Conservation (phyloP, 2,888 invertebrate genomes). For the Griposia aprilina region DNA sequence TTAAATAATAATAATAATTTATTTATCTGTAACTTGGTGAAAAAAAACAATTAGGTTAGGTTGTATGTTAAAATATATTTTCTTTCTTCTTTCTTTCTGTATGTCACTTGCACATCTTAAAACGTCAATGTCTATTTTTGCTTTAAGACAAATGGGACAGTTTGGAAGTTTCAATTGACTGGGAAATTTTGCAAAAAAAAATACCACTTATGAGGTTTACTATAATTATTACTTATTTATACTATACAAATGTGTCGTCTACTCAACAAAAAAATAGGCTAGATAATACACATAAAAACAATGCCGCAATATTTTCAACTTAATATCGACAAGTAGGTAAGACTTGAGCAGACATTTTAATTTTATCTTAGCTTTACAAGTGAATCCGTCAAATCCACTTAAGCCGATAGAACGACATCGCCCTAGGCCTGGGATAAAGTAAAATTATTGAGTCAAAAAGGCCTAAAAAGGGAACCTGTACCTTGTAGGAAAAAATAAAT, state of each 20-base stretch:
- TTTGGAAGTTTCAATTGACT: not conserved
- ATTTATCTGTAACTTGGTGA: no score
- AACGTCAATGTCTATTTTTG: not conserved
- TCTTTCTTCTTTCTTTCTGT: no score
- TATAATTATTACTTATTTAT: no score
- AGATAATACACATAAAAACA: not conserved
- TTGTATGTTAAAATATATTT: no score
- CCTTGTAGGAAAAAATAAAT: not conserved
- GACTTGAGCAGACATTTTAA: constrained; percentile 28
- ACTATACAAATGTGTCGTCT: no score
- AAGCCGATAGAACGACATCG: constrained; percentile 33
- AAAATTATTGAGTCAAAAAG: constrained; percentile 40
- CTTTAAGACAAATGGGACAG: not conserved
- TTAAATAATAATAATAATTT: no score
- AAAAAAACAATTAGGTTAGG: no score
- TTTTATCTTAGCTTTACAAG: constrained; percentile 36
- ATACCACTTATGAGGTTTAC: no score
- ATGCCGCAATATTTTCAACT: not conserved
- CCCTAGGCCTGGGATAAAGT: constrained; percentile 37
- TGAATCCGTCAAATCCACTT: constrained; percentile 47
- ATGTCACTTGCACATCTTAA: no score
- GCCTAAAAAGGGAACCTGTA: constrained; percentile 21
- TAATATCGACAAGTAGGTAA: constrained; percentile 6
- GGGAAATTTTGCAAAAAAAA: no score
- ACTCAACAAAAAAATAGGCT: not conserved